Conservation (phyloP, 1,140 invertebrate genomes). For the Ephestia elutella region DNA sequence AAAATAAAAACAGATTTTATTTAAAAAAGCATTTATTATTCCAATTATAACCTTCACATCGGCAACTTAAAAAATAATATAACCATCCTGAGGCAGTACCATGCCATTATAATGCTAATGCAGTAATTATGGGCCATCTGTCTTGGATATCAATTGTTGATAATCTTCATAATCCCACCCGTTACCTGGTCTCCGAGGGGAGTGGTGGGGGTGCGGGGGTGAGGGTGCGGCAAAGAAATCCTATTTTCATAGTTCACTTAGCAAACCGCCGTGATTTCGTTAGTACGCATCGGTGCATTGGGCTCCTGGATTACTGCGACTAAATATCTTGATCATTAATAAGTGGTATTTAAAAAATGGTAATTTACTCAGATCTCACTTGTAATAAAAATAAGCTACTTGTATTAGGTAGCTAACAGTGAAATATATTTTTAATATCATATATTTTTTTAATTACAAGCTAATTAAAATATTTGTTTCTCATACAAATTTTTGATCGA, state of each 20-base stretch:
- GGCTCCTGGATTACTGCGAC: slow-evolving; percentile 46
- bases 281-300: slow-evolving; percentile 60
- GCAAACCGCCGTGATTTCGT: slow-evolving; percentile 66
- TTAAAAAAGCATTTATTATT: no score
- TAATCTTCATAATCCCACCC: slow-evolving; percentile 61
- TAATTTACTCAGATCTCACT: no score
- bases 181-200: slow-evolving; percentile 30
- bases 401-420: no score
- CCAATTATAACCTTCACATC: not conserved
- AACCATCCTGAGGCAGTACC: not conserved
- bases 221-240: slow-evolving; percentile 53
- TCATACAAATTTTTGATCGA: no score
- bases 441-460: no score
- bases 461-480: no score
- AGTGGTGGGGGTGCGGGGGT: slow-evolving; percentile 18
- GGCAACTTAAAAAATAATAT: not conserved
- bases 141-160: slow-evolving; percentile 46
- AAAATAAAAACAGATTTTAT: no score
- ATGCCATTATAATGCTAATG: not conserved
- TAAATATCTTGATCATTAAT: slow-evolving; percentile 29
- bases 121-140: slow-evolving; percentile 37
- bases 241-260: slow-evolving; percentile 73
- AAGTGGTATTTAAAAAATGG: no score
- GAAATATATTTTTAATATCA: no score
- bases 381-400: no score